phyloP scores from a whole-genome alignment of 2,797 vertebrate species.

The Danio tinwini region DNA sequence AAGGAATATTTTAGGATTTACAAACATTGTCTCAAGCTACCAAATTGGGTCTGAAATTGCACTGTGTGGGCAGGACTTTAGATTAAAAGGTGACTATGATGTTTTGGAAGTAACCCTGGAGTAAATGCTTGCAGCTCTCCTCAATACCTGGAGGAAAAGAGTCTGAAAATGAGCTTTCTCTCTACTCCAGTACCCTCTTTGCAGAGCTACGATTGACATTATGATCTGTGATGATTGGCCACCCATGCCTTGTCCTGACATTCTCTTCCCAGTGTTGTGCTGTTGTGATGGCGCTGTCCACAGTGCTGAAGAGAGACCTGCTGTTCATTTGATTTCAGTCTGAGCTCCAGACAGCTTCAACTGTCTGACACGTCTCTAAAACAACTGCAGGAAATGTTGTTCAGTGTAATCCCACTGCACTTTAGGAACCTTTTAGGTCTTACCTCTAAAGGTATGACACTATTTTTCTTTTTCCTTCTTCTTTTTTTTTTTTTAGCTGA shows the following conservation, averaged over 20 bases:
- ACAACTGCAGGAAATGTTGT: constrained; percentile 3
- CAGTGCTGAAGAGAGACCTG: constrained; percentile 26
- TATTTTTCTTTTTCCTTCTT: neutral
- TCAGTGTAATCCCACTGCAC: neutral
- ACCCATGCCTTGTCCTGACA: constrained; percentile 8
- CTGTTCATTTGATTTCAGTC: constrained; percentile 5
- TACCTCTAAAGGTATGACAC: neutral
- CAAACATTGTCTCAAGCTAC: too few relatives aligned
- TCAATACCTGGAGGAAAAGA: neutral
- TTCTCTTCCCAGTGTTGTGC: neutral
- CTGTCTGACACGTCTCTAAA: constrained; percentile 11
- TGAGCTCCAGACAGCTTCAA: neutral
- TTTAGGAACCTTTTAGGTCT: neutral
- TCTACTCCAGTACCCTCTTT: neutral
- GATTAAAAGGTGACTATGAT: too few relatives aligned
- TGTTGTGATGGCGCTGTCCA: constrained; percentile 5
- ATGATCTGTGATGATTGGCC: constrained; percentile 2
- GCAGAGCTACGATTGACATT: neutral
- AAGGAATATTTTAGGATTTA: too few relatives aligned
- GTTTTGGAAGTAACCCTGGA: neutral
- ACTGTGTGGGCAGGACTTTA: too few relatives aligned
- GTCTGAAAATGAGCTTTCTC: neutral
- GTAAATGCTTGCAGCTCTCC: neutral
- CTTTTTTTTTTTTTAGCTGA: too few relatives aligned
- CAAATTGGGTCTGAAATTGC: too few relatives aligned